Evolutionary conservation across 2,888 invertebrate species (phyloP).

Genomic region (Orchesellides sinensis): DNA sequence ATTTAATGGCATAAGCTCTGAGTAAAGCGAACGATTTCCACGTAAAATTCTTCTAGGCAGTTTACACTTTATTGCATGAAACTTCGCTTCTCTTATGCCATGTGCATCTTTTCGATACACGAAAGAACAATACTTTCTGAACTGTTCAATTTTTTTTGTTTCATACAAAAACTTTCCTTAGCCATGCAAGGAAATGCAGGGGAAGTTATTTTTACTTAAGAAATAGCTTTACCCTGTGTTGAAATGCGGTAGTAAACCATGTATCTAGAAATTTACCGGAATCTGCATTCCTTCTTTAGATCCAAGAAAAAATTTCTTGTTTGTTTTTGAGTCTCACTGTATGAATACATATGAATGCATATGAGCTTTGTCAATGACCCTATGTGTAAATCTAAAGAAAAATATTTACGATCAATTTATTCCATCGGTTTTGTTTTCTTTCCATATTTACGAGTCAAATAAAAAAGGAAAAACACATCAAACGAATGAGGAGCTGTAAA

Average conservation of each 20-base stretch:
- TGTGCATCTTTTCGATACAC: background rate
- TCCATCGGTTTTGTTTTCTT: constrained; percentile 47
- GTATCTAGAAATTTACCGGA: background rate
- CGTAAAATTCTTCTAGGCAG: constrained; percentile 4
- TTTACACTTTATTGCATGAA: constrained; percentile 37
- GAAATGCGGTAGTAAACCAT: constrained; percentile 58
- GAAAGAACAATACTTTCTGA: no score
- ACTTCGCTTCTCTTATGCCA: background rate
- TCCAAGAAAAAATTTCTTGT: background rate
- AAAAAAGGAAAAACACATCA: constrained; percentile 50
- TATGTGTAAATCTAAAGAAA: constrained; percentile 41
- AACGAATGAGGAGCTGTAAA: constrained; percentile 42
- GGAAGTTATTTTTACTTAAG: constrained; percentile 44
- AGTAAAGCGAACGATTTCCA: constrained; percentile 10
- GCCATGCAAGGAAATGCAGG: background rate
- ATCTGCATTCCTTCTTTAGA: no score
- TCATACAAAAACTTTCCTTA: background rate
- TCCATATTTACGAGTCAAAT: constrained; percentile 60
- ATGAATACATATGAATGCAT: background rate
- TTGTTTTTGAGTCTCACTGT: background rate
- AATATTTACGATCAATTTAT: constrained; percentile 61
- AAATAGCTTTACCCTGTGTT: constrained; percentile 35
- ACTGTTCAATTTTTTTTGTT: no score
- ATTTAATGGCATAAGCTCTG: constrained; percentile 15
- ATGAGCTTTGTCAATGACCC: constrained; percentile 31